Conservation (phyloP, 1,140 invertebrate genomes). For the Marisa cornuarietis region DNA sequence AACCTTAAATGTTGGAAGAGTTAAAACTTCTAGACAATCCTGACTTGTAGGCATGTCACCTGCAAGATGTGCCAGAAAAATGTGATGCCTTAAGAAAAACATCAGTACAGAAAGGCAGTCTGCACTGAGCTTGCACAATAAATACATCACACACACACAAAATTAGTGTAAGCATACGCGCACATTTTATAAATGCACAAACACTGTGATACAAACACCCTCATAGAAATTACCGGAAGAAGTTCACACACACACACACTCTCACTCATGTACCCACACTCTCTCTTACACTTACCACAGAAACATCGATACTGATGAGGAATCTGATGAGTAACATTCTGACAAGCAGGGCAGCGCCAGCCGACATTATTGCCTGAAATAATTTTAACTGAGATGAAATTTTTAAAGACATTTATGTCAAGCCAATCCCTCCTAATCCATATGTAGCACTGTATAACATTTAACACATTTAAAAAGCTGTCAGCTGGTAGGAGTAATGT, state of each 20-base stretch:
- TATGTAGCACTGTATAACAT: not conserved
- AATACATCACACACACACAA: not conserved
- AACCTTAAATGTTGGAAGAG: too few species aligned
- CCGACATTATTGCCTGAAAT: constrained; percentile 71
- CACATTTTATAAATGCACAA: too few species aligned
- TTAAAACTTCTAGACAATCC: too few species aligned
- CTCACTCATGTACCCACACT: constrained; percentile 51
- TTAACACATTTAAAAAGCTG: not conserved
- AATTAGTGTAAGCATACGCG: not conserved
- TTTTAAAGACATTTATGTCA: too few species aligned
- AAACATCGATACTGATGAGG: constrained; percentile 65
- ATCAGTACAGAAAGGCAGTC: too few species aligned
- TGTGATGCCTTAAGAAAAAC: too few species aligned
- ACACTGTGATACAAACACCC: too few species aligned
- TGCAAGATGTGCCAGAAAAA: too few species aligned
- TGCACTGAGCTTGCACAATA: not conserved
- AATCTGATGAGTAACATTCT: constrained; percentile 48
- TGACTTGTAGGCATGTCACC: too few species aligned
- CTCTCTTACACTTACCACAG: constrained; percentile 55
- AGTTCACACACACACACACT: constrained; percentile 61
- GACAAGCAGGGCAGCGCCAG: constrained; percentile 86
- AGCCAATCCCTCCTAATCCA: not conserved
- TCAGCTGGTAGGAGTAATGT: not conserved
- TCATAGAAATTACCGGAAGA: constrained; percentile 10
- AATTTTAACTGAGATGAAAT: not conserved